Evolutionary conservation across 2,797 vertebrate species (phyloP).

Genomic region (Chelonia mydas): DNA sequence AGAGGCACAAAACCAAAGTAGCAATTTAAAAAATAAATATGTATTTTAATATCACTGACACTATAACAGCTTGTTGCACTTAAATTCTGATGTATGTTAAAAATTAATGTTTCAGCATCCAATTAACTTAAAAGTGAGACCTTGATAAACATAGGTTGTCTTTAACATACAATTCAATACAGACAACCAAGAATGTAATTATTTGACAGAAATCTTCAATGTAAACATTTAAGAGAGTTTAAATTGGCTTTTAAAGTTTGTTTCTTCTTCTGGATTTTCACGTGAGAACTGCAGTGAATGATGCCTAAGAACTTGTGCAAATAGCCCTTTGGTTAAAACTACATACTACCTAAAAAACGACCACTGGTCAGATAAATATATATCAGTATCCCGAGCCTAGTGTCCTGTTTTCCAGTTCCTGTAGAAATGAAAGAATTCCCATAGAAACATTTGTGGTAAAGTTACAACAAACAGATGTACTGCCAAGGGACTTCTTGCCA

Average conservation of each 20-base stretch:
- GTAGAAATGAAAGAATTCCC: neutral
- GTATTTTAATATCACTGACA: neutral
- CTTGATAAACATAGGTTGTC: neutral
- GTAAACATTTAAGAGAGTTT: neutral
- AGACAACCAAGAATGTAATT: neutral
- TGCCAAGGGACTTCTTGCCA: neutral
- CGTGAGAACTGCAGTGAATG: neutral
- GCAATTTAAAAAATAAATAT: neutral
- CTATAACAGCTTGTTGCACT: neutral
- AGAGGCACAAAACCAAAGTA: neutral
- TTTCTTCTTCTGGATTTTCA: neutral
- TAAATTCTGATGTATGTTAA: neutral
- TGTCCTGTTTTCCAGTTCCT: neutral
- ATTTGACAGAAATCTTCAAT: neutral
- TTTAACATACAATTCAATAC: neutral
- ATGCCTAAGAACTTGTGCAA: neutral
- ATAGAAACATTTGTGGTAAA: neutral
- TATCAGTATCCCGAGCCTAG: neutral
- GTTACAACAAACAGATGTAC: neutral
- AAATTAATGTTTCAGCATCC: neutral
- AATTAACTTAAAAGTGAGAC: neutral
- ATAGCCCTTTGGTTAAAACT: neutral
- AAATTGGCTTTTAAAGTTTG: neutral
- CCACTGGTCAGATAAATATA: neutral
- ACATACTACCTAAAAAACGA: neutral